A percentile compares a stretch with the other conserved stretches of the same genome.
Evolutionary conservation across 2,113 vertebrate species (phyloP).

Genomic region (Dendrocopos noguchii): DNA sequence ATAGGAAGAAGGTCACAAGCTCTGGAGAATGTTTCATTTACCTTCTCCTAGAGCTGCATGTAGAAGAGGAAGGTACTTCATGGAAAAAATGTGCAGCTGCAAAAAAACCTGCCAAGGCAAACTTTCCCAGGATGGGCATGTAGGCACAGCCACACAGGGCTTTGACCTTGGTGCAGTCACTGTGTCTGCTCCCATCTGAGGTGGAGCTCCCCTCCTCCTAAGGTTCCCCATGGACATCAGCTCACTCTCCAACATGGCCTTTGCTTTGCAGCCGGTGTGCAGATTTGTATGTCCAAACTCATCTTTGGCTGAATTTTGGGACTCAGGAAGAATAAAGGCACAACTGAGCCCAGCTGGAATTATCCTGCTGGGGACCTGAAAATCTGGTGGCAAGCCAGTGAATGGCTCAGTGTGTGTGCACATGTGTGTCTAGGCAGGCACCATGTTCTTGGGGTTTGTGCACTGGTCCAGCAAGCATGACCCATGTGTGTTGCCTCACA

Average conservation of each 20-base stretch:
- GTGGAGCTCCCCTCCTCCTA: neutral
- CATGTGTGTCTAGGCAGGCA: accelerated
- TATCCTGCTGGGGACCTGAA: neutral
- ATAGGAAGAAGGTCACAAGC: neutral
- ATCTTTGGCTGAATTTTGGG: neutral
- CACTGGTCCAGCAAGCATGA: neutral
- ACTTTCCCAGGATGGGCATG: accelerated
- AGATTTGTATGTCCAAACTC: neutral
- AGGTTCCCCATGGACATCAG: neutral
- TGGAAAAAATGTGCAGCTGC: neutral
- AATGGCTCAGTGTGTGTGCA: neutral
- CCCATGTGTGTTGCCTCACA: neutral
- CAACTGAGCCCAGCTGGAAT: neutral
- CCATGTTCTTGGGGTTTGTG: neutral
- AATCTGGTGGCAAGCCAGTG: neutral
- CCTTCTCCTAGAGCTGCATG: neutral
- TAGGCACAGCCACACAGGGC: neutral
- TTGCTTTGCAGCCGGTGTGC: neutral
- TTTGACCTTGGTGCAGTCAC: neutral
- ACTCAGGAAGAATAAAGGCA: neutral
- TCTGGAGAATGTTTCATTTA: neutral
- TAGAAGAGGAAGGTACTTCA: too few relatives aligned
- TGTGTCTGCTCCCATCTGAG: neutral
- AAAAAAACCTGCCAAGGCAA: neutral
- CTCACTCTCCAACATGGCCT: neutral